These are phyloP conservation scores for Eristalinus aeneus DNA, from an alignment of 2,888 invertebrate species.

Conservation along the genomic window DNA sequence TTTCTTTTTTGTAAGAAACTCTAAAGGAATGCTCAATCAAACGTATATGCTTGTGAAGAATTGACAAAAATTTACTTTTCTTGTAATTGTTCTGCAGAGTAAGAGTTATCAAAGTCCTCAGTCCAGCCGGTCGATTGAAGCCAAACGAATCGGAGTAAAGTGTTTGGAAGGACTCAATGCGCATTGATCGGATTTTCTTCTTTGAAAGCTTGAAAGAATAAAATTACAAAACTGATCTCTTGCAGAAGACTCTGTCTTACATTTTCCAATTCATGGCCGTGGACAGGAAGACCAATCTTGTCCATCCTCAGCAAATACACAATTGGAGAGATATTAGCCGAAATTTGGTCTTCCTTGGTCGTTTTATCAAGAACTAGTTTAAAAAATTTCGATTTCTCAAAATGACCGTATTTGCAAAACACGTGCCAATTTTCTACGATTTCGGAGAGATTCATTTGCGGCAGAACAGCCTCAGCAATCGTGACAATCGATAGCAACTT, in stretches of 20 bases:
- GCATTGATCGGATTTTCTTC: slow-evolving; percentile 36
- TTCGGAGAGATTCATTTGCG: slow-evolving; percentile 74
- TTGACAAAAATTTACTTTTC: slow-evolving; percentile 72
- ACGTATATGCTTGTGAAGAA: neutral
- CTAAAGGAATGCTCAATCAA: slow-evolving; percentile 54
- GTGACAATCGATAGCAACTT: slow-evolving; percentile 69
- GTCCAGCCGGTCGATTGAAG: slow-evolving; percentile 53
- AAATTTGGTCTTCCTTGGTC: slow-evolving; percentile 69
- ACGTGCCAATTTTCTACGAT: slow-evolving; percentile 74
- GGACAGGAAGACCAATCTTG: slow-evolving; percentile 22
- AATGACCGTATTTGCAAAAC: slow-evolving; percentile 72
- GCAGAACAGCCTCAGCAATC: slow-evolving; percentile 72
- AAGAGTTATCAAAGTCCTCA: slow-evolving; percentile 76
- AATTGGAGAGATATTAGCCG: slow-evolving; percentile 75
- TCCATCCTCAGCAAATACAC: slow-evolving; percentile 73
- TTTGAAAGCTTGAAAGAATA: slow-evolving; percentile 26
- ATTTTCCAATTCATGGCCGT: slow-evolving; percentile 18
- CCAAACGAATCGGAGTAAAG: slow-evolving; percentile 60
- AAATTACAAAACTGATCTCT: neutral
- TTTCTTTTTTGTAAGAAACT: slow-evolving; percentile 73
- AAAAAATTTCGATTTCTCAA: slow-evolving; percentile 70
- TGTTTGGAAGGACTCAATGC: slow-evolving; percentile 48
- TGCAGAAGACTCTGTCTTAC: neutral
- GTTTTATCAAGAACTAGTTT: slow-evolving; percentile 70
- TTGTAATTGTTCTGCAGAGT: slow-evolving; percentile 77